phyloP scores from a whole-genome alignment of 37 sponge, comb jelly and placozoan genomes.

The Theonella swinhoei region DNA sequence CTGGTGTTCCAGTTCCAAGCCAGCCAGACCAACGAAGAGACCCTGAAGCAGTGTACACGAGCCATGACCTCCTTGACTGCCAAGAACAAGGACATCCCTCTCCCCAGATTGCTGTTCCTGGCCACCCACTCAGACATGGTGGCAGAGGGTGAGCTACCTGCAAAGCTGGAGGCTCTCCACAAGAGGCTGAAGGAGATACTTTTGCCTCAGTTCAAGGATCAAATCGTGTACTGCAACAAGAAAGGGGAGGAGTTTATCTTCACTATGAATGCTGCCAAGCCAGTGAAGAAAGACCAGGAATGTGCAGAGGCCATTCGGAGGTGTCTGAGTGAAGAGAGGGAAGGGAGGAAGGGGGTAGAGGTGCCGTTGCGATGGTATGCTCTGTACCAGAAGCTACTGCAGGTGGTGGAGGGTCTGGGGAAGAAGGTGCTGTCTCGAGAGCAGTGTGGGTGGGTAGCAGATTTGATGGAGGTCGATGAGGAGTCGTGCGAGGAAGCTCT shows the following conservation, averaged over 20 bases:
- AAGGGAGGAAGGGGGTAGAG: background rate
- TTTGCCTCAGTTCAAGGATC: background rate
- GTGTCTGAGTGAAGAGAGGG: background rate
- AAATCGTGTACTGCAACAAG: background rate
- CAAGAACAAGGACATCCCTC: background rate
- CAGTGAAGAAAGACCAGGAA: background rate
- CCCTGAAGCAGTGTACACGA: background rate
- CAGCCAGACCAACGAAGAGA: background rate
- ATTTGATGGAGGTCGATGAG: background rate
- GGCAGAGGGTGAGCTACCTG: background rate
- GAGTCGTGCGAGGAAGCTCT: background rate
- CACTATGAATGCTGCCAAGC: background rate
- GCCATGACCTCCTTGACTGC: background rate
- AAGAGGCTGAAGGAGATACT: background rate
- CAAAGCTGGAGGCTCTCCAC: background rate
- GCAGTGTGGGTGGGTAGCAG: background rate
- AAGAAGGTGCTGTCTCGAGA: background rate
- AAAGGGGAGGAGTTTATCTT: background rate
- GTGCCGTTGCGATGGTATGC: background rate
- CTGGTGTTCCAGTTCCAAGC: background rate
- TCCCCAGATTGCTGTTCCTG: background rate
- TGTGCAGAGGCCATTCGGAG: background rate
- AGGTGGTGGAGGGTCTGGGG: background rate
- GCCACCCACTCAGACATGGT: background rate
- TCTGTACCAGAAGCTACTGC: background rate